Conservation (phyloP, 2,888 invertebrate genomes). For the Anodontia alba region DNA sequence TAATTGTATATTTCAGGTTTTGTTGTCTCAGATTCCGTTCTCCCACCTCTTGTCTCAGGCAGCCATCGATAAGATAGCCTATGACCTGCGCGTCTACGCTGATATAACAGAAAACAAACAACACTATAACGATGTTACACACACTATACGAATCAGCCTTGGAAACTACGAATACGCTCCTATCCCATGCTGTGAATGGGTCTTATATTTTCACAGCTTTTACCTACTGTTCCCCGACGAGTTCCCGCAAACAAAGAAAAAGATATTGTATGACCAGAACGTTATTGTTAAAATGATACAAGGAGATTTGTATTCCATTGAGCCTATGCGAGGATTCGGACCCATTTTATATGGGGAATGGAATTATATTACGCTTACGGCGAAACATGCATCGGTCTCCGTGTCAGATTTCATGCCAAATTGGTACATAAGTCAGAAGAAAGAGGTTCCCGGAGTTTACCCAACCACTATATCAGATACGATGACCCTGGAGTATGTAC, state of each 20-base stretch:
- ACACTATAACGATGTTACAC: neutral
- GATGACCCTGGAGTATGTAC: constrained; percentile 31
- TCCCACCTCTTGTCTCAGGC: neutral
- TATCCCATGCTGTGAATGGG: constrained; percentile 46
- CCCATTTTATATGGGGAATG: neutral
- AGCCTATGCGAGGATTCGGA: neutral
- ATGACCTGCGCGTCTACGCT: neutral
- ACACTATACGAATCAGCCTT: neutral
- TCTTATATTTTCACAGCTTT: constrained; percentile 69
- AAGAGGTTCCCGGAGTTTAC: neutral
- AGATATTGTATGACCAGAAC: neutral
- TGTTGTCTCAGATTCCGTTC: neutral
- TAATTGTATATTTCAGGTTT: neutral
- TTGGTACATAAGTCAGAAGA: constrained; percentile 35
- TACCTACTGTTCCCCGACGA: constrained; percentile 65
- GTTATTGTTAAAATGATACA: constrained; percentile 6
- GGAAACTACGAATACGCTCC: neutral
- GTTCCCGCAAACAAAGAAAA: neutral
- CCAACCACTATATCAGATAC: neutral
- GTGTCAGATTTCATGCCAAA: constrained; percentile 45
- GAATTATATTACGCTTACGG: constrained; percentile 4
- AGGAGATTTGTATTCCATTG: neutral
- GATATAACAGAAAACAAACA: neutral
- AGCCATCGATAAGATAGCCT: constrained; percentile 1
- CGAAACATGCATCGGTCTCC: constrained; percentile 31